Evolutionary conservation across 2,113 vertebrate genomes (phyloP), one percentile per base, ranked within the genome.

Genomic region (Clinocottus analis): DNA sequence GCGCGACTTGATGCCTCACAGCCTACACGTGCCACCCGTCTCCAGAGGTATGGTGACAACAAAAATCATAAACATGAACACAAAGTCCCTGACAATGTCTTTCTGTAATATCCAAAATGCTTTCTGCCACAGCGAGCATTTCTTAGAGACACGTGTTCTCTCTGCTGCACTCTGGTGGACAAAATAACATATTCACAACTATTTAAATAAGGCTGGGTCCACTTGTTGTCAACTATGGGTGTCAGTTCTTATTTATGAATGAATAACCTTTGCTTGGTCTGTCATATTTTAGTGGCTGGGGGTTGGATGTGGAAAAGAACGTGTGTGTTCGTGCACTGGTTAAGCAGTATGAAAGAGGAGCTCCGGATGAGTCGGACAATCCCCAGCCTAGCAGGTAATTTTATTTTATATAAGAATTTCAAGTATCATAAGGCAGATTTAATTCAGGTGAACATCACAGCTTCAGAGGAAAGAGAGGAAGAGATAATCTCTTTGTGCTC

Each of bases 321-420:
- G 89, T 93, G 95, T 98, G 97, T 2, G 98, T 99, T 60, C 95
- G 97, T 7, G 96, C 97, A 0, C 92, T 99, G 83, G 98, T 99
- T 59, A 93, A 98, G 88, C 98, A 99, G 82, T 99, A 98, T 1
- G 98, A 99, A 89, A 96, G 91, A 75, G 91, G 79, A 39, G 3
- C 80, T 5, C 89, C 94, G 0, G 92, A 94, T 14, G 94, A 95
- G 35, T 59, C 82, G 0, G 95, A 94, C 41, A 76, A 87, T 55
- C 74, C 89, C 61, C 91, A 75, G 45, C 66, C 93, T 6, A 88
- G 86, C 92, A 96, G 96, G 97, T 98, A 94, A 93, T 60, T 27
- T 29, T 23, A 37, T 25, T 45, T 75, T 31, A 35, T 33, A 31
- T 29, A 4, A 29, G 14, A 12, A 25, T 58, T 27, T 56, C 14